These are phyloP conservation scores for Ramphastos sulfuratus DNA, from an alignment of 2,113 vertebrate species.

Conservation along the genomic window DNA sequence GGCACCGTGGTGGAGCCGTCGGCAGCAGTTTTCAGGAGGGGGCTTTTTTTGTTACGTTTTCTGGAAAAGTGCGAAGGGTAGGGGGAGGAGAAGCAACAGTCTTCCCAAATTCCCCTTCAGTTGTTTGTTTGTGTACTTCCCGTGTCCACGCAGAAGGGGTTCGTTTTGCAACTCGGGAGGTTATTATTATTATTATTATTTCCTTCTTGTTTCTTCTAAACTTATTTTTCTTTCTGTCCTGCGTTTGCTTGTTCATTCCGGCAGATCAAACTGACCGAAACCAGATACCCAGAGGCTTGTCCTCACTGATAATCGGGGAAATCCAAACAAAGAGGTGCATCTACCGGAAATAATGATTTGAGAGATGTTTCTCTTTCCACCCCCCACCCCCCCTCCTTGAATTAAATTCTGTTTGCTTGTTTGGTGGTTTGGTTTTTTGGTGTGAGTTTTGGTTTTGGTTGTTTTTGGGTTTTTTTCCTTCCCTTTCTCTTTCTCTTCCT, in stretches of 20 bases:
- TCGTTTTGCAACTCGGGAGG: conserved; percentile 46
- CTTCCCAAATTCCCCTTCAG: conserved; percentile 8
- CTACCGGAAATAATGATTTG: conserved; percentile 77
- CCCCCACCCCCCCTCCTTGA: not conserved
- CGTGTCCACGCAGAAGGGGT: not conserved
- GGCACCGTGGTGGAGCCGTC: not conserved
- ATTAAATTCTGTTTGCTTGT: not conserved
- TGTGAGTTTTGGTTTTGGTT: no score
- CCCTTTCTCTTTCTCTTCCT: no score
- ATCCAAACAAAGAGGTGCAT: conserved; percentile 82
- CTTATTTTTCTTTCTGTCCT: not conserved
- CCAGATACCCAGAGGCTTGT: conserved; percentile 49
- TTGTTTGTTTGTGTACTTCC: conserved; percentile 24
- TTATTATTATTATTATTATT: not conserved
- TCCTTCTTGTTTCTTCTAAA: not conserved
- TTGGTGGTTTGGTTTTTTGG: no score
- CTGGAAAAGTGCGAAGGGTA: not conserved
- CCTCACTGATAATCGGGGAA: conserved; percentile 69
- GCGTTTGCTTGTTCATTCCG: not conserved
- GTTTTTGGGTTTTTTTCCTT: not conserved
- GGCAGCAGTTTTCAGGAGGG: not conserved
- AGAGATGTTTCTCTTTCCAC: conserved; percentile 56
- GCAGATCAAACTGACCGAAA: conserved; percentile 45
- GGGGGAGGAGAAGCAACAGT: not conserved
- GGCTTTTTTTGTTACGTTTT: not conserved